phyloP scores from a whole-genome alignment of 2,113 vertebrate species.

The Gymnarchus niloticus region DNA sequence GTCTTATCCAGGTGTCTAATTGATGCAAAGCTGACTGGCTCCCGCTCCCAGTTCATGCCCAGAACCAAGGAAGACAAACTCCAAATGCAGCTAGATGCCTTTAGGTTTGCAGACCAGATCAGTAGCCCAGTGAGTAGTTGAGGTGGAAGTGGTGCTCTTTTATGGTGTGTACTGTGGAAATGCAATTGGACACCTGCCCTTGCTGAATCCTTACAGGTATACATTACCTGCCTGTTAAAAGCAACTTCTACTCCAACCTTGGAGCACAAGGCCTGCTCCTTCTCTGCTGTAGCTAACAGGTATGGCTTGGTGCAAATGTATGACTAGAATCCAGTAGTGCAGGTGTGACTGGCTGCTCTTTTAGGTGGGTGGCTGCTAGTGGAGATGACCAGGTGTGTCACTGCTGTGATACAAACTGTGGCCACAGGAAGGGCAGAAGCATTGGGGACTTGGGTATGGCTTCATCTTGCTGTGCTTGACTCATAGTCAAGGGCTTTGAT shows the following conservation, averaged over 20 bases:
- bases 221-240: constrained; percentile 56
- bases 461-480: no score
- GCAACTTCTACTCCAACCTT: constrained; percentile 25
- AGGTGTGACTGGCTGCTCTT: background rate
- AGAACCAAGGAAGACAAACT: constrained; percentile 48
- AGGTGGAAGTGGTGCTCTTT: background rate
- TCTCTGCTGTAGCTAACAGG: constrained; percentile 7
- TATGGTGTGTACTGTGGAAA: background rate
- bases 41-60: constrained; percentile 44
- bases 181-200: background rate
- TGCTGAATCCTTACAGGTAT: constrained; percentile 43
- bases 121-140: constrained; percentile 18
- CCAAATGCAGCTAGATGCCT: constrained; percentile 52
- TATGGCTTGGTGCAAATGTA: background rate
- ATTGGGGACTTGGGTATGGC: background rate
- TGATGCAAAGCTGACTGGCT: constrained; percentile 50
- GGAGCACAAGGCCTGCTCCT: constrained; percentile 55
- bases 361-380: constrained; percentile 49
- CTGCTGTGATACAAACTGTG: constrained; percentile 38
- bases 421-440: constrained; percentile 10
- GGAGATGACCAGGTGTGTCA: constrained; percentile 39
- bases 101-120: constrained; percentile 43
- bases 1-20: constrained; percentile 49
- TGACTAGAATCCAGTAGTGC: background rate
- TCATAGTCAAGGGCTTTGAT: background rate